Percentiles rank a stretch among this genome's conserved stretches.
Evolutionary conservation across 2,113 vertebrate genomes (phyloP).

Genomic region (Cyprinus carpio): DNA sequence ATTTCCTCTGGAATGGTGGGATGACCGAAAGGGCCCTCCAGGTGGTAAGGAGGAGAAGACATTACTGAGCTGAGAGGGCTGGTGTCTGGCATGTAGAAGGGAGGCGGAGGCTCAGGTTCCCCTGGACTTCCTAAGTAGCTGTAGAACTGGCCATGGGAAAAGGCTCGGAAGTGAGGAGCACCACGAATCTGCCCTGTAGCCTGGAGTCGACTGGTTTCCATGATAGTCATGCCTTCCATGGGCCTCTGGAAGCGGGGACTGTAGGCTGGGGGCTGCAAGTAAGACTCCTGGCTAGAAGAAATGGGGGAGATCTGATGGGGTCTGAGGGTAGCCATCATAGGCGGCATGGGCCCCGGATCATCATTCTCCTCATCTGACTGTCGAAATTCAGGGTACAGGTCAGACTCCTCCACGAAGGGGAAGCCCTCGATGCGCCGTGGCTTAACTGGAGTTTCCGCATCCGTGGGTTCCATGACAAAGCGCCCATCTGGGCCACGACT

Average conservation of each 20-base stretch:
- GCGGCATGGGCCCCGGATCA: constrained; percentile 84
- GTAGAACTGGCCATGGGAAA: constrained; percentile 86
- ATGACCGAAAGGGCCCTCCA: constrained; percentile 91
- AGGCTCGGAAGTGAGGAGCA: constrained; percentile 86
- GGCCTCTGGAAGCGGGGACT: constrained; percentile 94
- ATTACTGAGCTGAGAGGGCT: constrained; percentile 96
- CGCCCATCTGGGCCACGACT: constrained; percentile 95
- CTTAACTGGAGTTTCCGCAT: constrained; percentile 84
- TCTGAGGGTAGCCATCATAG: constrained; percentile 88
- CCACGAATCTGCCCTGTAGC: constrained; percentile 87
- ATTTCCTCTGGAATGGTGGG: constrained; percentile 94
- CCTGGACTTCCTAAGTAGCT: constrained; percentile 92
- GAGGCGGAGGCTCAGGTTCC: constrained; percentile 89
- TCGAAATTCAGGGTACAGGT: constrained; percentile 96
- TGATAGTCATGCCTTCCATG: constrained; percentile 86
- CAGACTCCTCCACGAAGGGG: constrained; percentile 97
- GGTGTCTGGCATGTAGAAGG: constrained; percentile 97
- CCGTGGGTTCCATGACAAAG: constrained; percentile 88
- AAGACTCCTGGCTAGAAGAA: constrained; percentile 96
- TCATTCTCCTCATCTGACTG: constrained; percentile 98
- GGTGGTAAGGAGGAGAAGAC: constrained; percentile 92
- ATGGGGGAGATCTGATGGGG: constrained; percentile 91
- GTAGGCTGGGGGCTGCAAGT: constrained; percentile 97
- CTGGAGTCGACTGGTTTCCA: constrained; percentile 87
- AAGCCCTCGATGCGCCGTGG: constrained; percentile 93